Percentiles rank a stretch among this genome's conserved stretches.
These are phyloP conservation scores for Xanthorhoe spadicearia DNA, from an alignment of 2,888 invertebrate species.

Conservation along the genomic window DNA sequence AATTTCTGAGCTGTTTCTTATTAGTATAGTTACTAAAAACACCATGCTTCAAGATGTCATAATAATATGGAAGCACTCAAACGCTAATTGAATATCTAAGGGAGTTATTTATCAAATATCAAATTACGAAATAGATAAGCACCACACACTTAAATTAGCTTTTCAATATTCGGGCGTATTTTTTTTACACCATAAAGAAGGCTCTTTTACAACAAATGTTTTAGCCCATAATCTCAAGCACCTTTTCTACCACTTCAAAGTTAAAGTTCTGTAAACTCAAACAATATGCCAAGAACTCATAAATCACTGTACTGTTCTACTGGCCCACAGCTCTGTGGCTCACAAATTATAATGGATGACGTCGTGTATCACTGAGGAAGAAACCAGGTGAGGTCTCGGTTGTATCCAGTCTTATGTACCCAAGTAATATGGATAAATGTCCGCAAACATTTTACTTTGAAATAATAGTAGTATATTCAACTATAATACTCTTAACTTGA, in stretches of 20 bases:
- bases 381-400: slow-evolving; percentile 24
- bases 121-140: too few relatives aligned
- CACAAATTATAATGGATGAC: slow-evolving; percentile 70
- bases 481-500: background rate
- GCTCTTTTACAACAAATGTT: too few relatives aligned
- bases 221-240: too few relatives aligned
- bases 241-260: background rate
- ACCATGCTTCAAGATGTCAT: too few relatives aligned
- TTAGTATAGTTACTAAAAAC: too few relatives aligned
- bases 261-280: background rate
- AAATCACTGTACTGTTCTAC: slow-evolving; percentile 34
- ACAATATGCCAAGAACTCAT: slow-evolving; percentile 10
- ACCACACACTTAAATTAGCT: too few relatives aligned
- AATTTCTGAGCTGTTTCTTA: too few relatives aligned
- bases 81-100: too few relatives aligned
- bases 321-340: slow-evolving; percentile 40
- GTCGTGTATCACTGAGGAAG: slow-evolving; percentile 58
- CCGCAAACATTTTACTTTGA: background rate
- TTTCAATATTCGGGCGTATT: too few relatives aligned
- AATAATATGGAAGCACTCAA: too few relatives aligned
- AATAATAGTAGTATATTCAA: background rate
- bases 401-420: slow-evolving; percentile 1
- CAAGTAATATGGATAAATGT: background rate
- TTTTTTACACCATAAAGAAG: too few relatives aligned
- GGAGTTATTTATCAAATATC: too few relatives aligned